Evolutionary conservation across 2,113 vertebrate species (phyloP).

Genomic region (Kryptolebias marmoratus): DNA sequence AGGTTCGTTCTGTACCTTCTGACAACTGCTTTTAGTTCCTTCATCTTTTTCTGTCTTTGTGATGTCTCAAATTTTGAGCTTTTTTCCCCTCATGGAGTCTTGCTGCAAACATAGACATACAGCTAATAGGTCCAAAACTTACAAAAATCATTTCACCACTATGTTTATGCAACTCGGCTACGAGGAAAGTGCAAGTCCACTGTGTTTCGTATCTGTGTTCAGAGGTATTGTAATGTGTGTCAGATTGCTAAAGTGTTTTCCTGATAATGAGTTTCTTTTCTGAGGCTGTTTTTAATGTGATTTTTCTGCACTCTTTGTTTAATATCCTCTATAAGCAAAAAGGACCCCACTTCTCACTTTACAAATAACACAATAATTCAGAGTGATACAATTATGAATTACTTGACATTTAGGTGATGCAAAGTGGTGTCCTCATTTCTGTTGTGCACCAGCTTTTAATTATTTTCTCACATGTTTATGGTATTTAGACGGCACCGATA

Average conservation of each 20-base stretch:
- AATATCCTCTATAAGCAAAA: background rate
- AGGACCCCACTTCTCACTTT: background rate
- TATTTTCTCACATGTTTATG: constrained; percentile 30
- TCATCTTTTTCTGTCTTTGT: background rate
- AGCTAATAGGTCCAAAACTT: background rate
- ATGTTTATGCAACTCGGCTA: no score
- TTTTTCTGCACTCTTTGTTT: background rate
- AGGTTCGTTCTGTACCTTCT: background rate
- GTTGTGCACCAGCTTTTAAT: constrained; percentile 10
- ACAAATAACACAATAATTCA: background rate
- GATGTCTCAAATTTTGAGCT: background rate
- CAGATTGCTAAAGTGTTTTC: background rate
- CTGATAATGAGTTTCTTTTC: background rate
- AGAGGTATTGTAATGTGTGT: background rate
- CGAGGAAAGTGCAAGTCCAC: background rate
- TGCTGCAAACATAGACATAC: background rate
- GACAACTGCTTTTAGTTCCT: background rate
- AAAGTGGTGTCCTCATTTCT: background rate
- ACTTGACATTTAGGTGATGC: constrained; percentile 1
- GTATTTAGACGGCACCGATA: background rate
- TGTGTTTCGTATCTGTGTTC: background rate
- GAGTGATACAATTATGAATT: background rate
- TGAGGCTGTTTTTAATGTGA: background rate
- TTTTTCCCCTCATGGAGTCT: background rate
- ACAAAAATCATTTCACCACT: background rate